Base-by-base conservation (phyloP, 2,797 vertebrate species). In the Rachycentron canadum region DNA sequence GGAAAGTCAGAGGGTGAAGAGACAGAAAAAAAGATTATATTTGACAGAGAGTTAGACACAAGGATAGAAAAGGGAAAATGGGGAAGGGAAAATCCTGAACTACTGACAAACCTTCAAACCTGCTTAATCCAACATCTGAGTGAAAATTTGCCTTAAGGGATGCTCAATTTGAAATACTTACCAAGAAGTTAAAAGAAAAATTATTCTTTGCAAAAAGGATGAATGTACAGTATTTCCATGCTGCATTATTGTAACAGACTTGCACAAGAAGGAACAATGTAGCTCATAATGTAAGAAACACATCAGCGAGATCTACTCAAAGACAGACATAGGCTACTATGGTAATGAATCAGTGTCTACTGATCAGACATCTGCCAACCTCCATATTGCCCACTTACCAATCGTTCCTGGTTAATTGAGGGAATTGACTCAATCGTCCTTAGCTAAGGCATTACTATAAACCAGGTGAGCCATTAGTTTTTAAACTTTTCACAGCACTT, bases 371-470 rank as follows among this genome's bases (percentile, higher is more conserved):
- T 61, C 50, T 45, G 41, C 34, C 9, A 69, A 28, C 56, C 19
- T 26, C 40, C 40, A 41, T 23, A 50, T 8, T 34, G 41, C 52
- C 23, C 23, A 66, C 25, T 49, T 69, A 66, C 57, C 34, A 75
- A 58, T 60, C 2, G 3, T 38, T 66, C 17, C 53, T 26, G 45
- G 43, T 40, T 70, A 71, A 71, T 45, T 71, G 41, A 62, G 21
- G 57, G 49, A 70, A 47, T 4, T 43, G 45, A 72, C 45, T 67
- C 36, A 6, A 9, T 64, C 21, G 23, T 30, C 61, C 17, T n/a
- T 23, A 21, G 23, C n/a, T 26, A 25, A n/a, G 41, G 9, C 52
- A 63, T 30, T 23, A 49, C 5, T 21, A n/a, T 49, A 69, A 55
- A 58, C 19, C 56, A 43, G 25, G 0, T 41, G 32, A 78, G 21